Evolutionary conservation across 1,140 invertebrate species (phyloP).

Genomic region (Meloidogyne floridensis): DNA sequence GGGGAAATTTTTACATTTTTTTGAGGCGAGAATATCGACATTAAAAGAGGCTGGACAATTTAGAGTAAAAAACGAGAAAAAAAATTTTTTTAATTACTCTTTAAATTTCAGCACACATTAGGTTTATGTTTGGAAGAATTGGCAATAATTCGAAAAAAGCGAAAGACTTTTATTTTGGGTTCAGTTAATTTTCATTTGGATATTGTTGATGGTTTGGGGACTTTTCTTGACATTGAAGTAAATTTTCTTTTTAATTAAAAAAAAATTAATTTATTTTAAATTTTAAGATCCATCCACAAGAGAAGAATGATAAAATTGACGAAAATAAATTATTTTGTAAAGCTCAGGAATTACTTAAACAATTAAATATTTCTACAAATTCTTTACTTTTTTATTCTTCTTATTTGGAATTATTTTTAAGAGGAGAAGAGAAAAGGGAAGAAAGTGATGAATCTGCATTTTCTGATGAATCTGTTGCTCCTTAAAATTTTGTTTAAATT

Average conservation of each 20-base stretch:
- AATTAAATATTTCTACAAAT: conserved; percentile 9
- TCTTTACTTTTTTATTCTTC: conserved; percentile 14
- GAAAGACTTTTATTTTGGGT: conserved; percentile 23
- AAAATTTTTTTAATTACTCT: not conserved
- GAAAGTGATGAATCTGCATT: conserved; percentile 30
- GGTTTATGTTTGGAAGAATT: conserved; percentile 31
- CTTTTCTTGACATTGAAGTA: conserved; percentile 38
- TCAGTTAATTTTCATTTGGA: conserved; percentile 32
- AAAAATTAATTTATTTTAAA: not conserved
- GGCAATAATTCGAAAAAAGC: conserved; percentile 30
- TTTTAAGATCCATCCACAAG: conserved; percentile 27
- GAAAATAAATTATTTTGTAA: conserved; percentile 20
- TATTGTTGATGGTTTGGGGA: conserved; percentile 28
- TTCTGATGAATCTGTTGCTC: conserved; percentile 14
- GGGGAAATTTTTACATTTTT: conserved; percentile 6
- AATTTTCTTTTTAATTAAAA: not conserved
- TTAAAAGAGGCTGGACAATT: conserved; percentile 18
- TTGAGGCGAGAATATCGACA: conserved; percentile 18
- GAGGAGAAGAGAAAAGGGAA: not conserved
- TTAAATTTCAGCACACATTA: conserved; percentile 31
- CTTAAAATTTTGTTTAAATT: not conserved
- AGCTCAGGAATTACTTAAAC: conserved; percentile 12
- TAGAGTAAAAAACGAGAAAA: not conserved
- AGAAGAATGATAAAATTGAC: not conserved
- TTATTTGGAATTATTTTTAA: conserved; percentile 32